Conservation (phyloP, 2,113 vertebrate species). For the Daubentonia madagascariensis region DNA sequence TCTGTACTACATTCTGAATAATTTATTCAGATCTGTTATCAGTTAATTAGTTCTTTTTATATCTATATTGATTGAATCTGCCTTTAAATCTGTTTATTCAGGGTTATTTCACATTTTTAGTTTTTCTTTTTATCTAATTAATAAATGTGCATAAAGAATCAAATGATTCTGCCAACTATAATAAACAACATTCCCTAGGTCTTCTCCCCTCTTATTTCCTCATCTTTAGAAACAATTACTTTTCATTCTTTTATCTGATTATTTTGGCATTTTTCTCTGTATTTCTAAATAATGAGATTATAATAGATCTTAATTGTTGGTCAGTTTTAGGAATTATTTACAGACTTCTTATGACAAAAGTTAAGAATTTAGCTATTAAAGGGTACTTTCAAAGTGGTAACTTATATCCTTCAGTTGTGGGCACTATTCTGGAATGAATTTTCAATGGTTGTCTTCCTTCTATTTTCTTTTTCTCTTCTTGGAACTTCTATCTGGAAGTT, state of each 20-base stretch:
- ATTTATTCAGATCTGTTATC: neutral
- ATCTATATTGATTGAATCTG: neutral
- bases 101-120: neutral
- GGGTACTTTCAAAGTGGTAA: neutral
- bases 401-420: neutral
- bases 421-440: neutral
- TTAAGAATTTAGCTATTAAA: neutral
- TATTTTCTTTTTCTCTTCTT: neutral
- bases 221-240: neutral
- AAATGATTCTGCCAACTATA: neutral
- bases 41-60: neutral
- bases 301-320: neutral
- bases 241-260: neutral
- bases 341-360: neutral
- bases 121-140: neutral
- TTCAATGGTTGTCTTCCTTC: neutral
- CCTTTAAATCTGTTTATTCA: neutral
- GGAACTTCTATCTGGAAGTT: neutral
- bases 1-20: neutral
- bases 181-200: neutral
- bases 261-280: neutral
- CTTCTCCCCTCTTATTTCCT: neutral
- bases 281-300: neutral
- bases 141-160: neutral
- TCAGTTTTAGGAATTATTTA: neutral